phyloP scores from a whole-genome alignment of 2,797 vertebrate genomes.

The Hydrocynus forskahlii region DNA sequence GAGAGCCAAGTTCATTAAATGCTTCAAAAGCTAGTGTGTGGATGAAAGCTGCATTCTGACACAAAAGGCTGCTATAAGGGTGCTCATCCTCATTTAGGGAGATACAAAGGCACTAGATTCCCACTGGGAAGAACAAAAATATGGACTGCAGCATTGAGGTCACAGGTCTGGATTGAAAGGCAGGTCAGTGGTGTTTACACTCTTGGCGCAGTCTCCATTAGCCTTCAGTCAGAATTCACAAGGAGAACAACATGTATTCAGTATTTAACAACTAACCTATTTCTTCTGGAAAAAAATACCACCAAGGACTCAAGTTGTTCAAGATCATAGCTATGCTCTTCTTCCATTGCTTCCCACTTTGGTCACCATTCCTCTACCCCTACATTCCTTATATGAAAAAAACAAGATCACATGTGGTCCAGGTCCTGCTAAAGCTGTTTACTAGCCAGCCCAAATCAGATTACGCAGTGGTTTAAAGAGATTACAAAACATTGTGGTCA shows the following conservation, averaged over 20 bases:
- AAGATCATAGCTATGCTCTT: neutral
- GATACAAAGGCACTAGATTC: constrained; percentile 68
- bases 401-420: constrained; percentile 71
- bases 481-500: constrained; percentile 70
- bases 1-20: constrained; percentile 25
- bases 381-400: constrained; percentile 7
- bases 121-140: constrained; percentile 64
- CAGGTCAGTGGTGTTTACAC: neutral
- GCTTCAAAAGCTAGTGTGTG: constrained; percentile 18
- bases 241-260: neutral
- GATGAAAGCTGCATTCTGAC: neutral
- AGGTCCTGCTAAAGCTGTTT: constrained; percentile 74
- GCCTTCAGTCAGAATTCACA: neutral
- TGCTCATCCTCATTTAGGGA: constrained; percentile 64
- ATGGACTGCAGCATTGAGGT: constrained; percentile 59
- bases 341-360: neutral
- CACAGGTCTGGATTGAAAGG: constrained; percentile 6
- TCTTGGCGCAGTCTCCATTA: neutral
- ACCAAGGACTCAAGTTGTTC: neutral
- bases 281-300: neutral
- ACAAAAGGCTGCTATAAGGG: constrained; percentile 22
- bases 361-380: neutral
- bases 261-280: neutral
- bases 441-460: constrained; percentile 64
- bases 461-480: constrained; percentile 63